Conservation (phyloP, 2,113 vertebrate genomes). For the Puntigrus tetrazona region DNA sequence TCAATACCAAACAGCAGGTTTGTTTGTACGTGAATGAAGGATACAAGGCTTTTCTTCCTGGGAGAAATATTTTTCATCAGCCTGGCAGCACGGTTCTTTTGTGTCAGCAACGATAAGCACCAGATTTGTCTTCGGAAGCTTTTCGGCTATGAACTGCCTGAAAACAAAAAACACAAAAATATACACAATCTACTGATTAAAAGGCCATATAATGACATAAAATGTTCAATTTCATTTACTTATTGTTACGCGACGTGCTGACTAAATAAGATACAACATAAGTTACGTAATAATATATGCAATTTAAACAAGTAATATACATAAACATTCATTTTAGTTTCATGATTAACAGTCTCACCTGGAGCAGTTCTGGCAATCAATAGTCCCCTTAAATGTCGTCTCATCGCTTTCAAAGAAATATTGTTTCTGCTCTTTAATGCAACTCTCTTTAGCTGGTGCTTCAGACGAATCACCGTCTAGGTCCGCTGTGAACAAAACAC, state of each 20-base stretch:
- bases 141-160: constrained; percentile 91
- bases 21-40: constrained; percentile 67
- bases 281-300: neutral
- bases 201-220: neutral
- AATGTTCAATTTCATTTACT: neutral
- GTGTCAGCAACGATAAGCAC: constrained; percentile 91
- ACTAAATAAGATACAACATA: neutral
- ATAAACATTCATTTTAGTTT: neutral
- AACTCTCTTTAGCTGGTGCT: constrained; percentile 83
- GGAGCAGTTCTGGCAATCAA: constrained; percentile 91
- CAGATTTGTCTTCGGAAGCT: constrained; percentile 91
- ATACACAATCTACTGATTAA: neutral
- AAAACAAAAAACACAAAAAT: constrained; percentile 51
- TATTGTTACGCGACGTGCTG: neutral
- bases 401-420: constrained; percentile 86
- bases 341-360: constrained; percentile 76
- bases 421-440: constrained; percentile 94
- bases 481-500: constrained; percentile 75
- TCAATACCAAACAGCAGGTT: neutral
- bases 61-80: constrained; percentile 78
- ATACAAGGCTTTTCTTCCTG: constrained; percentile 94
- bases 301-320: neutral
- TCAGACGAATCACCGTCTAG: constrained; percentile 81
- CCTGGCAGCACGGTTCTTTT: constrained; percentile 74
- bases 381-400: constrained; percentile 79